A percentile compares a stretch with the other conserved stretches of the same genome.
These are phyloP conservation scores for Holacanthus passer DNA, from an alignment of 2,113 vertebrate species.

Conservation along the genomic window DNA sequence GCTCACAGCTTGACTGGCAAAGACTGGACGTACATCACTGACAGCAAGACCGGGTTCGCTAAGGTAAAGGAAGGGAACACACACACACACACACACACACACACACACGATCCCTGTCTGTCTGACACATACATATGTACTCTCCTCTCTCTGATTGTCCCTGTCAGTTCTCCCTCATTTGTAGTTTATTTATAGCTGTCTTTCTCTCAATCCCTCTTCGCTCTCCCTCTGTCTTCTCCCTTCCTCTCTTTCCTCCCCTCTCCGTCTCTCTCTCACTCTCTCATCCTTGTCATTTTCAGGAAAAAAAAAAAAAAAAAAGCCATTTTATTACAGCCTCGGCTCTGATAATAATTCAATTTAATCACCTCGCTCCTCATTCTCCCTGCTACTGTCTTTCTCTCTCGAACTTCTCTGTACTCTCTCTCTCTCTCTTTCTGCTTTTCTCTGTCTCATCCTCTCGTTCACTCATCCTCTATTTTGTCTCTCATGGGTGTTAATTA, in stretches of 20 bases:
- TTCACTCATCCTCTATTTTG: constrained; percentile 68
- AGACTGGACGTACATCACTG: constrained; percentile 93
- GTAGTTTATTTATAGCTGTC: constrained; percentile 61
- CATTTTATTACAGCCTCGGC: constrained; percentile 61
- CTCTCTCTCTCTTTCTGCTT: constrained; percentile 32
- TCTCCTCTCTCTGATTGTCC: constrained; percentile 19
- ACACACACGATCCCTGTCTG: background rate
- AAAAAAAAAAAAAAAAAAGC: constrained; percentile 11
- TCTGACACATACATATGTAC: constrained; percentile 22
- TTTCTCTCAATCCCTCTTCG: constrained; percentile 32
- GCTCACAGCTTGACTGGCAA: constrained; percentile 94
- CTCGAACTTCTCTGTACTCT: constrained; percentile 33
- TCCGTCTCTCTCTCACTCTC: constrained; percentile 20
- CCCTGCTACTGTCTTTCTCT: constrained; percentile 32
- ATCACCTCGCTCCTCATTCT: constrained; percentile 66
- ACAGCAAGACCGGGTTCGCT: constrained; percentile 90
- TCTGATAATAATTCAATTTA: constrained; percentile 76
- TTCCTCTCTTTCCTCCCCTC: background rate
- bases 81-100: background rate
- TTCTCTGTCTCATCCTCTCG: constrained; percentile 60
- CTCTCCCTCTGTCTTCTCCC: constrained; percentile 1
- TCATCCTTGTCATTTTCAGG: constrained; percentile 49
- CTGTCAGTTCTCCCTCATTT: constrained; percentile 55
- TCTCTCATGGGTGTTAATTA: constrained; percentile 83
- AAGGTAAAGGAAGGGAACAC: constrained; percentile 86